Base-by-base conservation (phyloP, 2,888 invertebrate species). In the Tolmerus cingulatus region DNA sequence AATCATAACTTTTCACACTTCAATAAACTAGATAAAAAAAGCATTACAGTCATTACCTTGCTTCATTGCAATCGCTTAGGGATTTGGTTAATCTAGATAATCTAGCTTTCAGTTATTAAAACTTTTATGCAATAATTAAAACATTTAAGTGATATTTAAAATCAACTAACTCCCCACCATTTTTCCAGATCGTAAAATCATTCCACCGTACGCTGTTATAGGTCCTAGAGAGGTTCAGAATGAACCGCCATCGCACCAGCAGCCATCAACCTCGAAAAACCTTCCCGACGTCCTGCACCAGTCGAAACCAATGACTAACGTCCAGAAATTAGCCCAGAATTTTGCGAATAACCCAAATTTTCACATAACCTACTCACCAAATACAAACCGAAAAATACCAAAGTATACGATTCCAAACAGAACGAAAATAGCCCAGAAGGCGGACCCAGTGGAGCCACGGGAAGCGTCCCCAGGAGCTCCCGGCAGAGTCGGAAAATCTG, bases 341-440 rank as follows among this genome's bases (percentile, higher is more conserved):
- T 90, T 92, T 87, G 90, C 91, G 89, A 91, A 90, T 40, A 90
- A 90, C 90, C 90, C 91, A 81, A 91, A 89, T 81, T 90, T 90
- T 89, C 90, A 89, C 66, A 89, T 89, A 66, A 89, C 87, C 77
- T 23, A 87, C 87, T 89, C 89, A 46, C 90, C 90, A 66, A 88
- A 43, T 8, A 88, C 89, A 78, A 89, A 89, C 66, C 88, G 89
- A 9, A 87, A 88, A 86, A 89, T 89, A 87, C 89, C 90, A 87
- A 89, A 90, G 89, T 89, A 88, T 89, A 87, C 91, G 89, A 87
- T 89, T 86, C 88, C 89, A 16, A 89, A 87, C 43, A 85, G 74
- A 34, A 43, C 74, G 27, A 74, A 46, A 78, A 79, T 51, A 19
- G 74, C 12, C 30, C 86, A 87, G 43, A 81, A 78, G 86, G 8